phyloP scores from a whole-genome alignment of 1,140 invertebrate species.

The Brachystomella parvula region DNA sequence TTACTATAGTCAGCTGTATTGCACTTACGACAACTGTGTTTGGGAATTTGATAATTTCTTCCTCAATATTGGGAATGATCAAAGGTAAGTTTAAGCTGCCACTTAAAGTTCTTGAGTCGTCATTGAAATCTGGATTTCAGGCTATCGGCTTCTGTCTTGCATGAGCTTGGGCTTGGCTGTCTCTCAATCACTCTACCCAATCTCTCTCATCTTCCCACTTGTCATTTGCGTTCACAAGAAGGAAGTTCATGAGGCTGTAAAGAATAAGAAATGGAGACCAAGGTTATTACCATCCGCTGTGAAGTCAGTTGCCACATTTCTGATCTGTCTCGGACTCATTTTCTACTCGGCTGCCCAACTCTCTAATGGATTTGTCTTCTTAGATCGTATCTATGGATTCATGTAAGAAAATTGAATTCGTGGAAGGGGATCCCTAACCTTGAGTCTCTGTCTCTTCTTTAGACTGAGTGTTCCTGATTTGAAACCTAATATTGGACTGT shows the following conservation, averaged over 20 bases:
- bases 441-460: constrained; percentile 42
- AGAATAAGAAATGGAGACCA: constrained; percentile 28
- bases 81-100: constrained; percentile 47
- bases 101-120: not conserved
- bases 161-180: constrained; percentile 64
- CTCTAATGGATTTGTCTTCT: constrained; percentile 60
- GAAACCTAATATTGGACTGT: constrained; percentile 92
- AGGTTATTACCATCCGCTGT: constrained; percentile 29
- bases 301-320: constrained; percentile 33
- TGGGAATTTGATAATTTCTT: constrained; percentile 70
- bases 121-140: constrained; percentile 40
- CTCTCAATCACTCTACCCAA: constrained; percentile 77
- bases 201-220: constrained; percentile 71
- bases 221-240: constrained; percentile 49
- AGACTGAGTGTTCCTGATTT: constrained; percentile 81
- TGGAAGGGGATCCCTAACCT: not conserved
- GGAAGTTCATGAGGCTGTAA: constrained; percentile 34
- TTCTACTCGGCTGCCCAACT: constrained; percentile 45
- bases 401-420: constrained; percentile 54
- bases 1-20: constrained; percentile 80
- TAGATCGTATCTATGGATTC: constrained; percentile 72
- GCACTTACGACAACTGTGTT: constrained; percentile 84
- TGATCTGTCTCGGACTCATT: constrained; percentile 39
- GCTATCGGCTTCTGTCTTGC: constrained; percentile 49
- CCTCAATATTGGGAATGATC: constrained; percentile 60